Evolutionary conservation across 1,140 invertebrate species (phyloP).

Genomic region (Sipha flava): DNA sequence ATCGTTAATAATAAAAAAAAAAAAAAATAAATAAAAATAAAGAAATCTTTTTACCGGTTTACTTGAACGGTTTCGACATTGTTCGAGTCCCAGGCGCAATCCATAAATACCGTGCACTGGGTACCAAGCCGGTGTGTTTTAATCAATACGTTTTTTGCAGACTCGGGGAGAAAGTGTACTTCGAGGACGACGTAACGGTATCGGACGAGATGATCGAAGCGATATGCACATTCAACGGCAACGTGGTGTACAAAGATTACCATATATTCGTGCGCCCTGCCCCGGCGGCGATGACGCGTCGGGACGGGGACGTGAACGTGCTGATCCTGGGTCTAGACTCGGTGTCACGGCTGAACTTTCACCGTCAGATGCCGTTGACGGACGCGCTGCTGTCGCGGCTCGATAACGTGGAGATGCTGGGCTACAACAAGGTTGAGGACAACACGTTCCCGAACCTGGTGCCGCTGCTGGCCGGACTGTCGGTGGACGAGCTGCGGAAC

Average conservation of each 20-base stretch:
- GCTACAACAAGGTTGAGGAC: constrained; percentile 46
- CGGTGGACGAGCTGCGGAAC: constrained; percentile 38
- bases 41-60: too few relatives aligned
- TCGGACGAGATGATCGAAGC: constrained; percentile 38
- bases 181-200: constrained; percentile 4
- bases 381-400: constrained; percentile 44
- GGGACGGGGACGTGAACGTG: constrained; percentile 45
- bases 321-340: constrained; percentile 62
- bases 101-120: too few relatives aligned
- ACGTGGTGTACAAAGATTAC: constrained; percentile 39
- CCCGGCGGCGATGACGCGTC: constrained; percentile 36
- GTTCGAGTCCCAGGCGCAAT: too few relatives aligned
- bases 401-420: constrained; percentile 43
- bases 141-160: neutral
- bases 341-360: constrained; percentile 51
- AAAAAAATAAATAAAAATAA: too few relatives aligned
- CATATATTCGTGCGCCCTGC: constrained; percentile 39
- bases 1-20: too few relatives aligned
- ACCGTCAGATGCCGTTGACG: constrained; percentile 50
- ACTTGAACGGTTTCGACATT: too few relatives aligned
- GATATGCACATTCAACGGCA: constrained; percentile 25
- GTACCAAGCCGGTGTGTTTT: too few relatives aligned
- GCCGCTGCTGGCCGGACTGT: constrained; percentile 41
- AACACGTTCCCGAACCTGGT: constrained; percentile 47
- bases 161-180: neutral